These are phyloP conservation scores for Mastacembelus armatus DNA, from an alignment of 2,797 vertebrate genomes.

Conservation along the genomic window DNA sequence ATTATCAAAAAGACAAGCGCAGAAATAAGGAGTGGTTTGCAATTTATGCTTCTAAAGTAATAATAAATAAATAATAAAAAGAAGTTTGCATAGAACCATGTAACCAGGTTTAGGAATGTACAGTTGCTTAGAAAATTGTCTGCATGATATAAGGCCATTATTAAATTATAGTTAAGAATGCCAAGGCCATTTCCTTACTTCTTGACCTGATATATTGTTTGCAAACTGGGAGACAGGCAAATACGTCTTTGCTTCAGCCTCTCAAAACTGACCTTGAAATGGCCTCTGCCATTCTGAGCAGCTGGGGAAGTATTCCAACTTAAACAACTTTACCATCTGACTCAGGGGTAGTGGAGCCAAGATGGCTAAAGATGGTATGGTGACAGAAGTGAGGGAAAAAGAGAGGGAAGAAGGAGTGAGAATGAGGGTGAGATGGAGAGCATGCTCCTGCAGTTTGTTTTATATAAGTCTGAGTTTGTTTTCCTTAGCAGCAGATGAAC, in stretches of 20 bases:
- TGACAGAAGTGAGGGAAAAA: conserved; percentile 44
- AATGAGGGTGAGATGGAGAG: conserved; percentile 51
- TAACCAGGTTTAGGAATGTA: conserved; percentile 56
- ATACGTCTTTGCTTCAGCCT: conserved; percentile 41
- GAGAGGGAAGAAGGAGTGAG: conserved; percentile 11
- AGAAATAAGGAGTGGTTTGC: conserved; percentile 52
- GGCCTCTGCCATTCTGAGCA: conserved; percentile 69
- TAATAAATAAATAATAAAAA: conserved; percentile 50
- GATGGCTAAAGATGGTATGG: conserved; percentile 79
- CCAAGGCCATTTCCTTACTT: conserved; percentile 29
- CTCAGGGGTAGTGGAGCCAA: conserved; percentile 66
- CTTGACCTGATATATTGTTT: conserved; percentile 54
- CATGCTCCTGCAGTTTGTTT: conserved; percentile 65
- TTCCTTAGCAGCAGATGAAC: conserved; percentile 72
- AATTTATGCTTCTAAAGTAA: conserved; percentile 44
- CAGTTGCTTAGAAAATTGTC: conserved; percentile 50
- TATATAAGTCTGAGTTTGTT: conserved; percentile 70
- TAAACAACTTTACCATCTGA: conserved; percentile 81
- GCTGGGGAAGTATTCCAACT: conserved; percentile 76
- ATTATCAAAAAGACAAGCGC: conserved; percentile 32
- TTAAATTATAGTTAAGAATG: conserved; percentile 31
- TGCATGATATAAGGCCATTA: conserved; percentile 35
- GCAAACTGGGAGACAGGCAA: conserved; percentile 30
- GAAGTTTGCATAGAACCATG: conserved; percentile 62
- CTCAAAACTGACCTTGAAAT: conserved; percentile 70